Evolutionary conservation across 2,888 invertebrate genomes (phyloP), one percentile per base, ranked within the genome.

Genomic region (Spilosoma lubricipeda): DNA sequence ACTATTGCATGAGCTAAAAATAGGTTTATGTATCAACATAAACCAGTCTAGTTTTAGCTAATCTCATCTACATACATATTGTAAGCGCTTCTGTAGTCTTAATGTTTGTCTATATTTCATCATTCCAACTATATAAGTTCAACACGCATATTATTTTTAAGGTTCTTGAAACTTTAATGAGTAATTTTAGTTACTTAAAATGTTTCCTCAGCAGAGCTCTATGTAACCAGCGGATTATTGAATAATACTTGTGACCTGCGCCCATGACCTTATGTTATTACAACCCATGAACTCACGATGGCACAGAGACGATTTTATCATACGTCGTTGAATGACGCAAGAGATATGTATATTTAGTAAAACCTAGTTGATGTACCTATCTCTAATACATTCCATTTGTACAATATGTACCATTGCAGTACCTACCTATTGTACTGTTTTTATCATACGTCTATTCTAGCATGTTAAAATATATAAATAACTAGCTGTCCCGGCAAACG

Each of bases 201-300:
- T 71, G 45, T 73, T 77, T 70, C 68, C 48, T 23, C 65, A n/a
- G n/a, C n/a, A n/a, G n/a, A n/a, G n/a, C n/a, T n/a, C n/a, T n/a
- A 68, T 65, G 66, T 69, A 70, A 30, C 27, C 20, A 72, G 39
- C 52, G n/a, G 70, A 72, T 74, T 70, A 77, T 71, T n/a, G 15
- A 68, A 42, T 67, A 68, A 76, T 71, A 74, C n/a, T 63, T 70
- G 48, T 80, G 80, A 77, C 71, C 73, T 13, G 36, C 39, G 77
- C 20, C 71, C 81, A 77, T 80, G 81, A 79, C 75, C 76, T 64
- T 59, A 11, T 52, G 72, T 36, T 69, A 77, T 67, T 76, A 70
- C 52, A 72, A 76, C 67, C 66, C 72, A 66, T 82, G 74, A 76
- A 70, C 69, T 69, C 56, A 27, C 39, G 52, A 70, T 52, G 27